Conservation (phyloP, 2,888 invertebrate species). For the Hypolimnas misippus region DNA sequence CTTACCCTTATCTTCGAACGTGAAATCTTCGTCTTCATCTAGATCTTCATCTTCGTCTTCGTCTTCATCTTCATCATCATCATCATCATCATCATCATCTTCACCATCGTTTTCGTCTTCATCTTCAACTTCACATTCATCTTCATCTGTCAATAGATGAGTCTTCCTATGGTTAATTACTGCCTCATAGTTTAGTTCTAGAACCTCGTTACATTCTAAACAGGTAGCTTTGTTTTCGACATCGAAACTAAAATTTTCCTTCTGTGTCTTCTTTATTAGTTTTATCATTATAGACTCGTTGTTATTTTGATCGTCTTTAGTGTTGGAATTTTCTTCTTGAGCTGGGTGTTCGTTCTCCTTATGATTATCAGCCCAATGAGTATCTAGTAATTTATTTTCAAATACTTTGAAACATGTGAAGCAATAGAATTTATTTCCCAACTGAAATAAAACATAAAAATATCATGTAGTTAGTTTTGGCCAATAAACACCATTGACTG, state of each 20-base stretch:
- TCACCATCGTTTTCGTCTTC: too few species aligned
- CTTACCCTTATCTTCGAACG: conserved; percentile 54
- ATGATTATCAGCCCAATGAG: conserved; percentile 9
- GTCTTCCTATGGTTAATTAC: conserved; percentile 41
- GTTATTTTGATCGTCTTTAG: conserved; percentile 23
- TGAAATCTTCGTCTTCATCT: too few species aligned
- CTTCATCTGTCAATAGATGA: conserved; percentile 30
- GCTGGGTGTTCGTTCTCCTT: neutral
- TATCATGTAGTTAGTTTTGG: too few species aligned
- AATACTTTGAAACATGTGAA: conserved; percentile 57
- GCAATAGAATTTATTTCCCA: conserved; percentile 55
- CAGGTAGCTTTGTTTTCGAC: conserved; percentile 50
- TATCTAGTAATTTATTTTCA: conserved; percentile 44
- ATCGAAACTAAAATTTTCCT: conserved; percentile 51
- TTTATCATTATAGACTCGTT: conserved; percentile 30
- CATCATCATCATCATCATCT: too few species aligned
- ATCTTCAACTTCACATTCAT: too few species aligned
- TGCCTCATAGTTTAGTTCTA: conserved; percentile 43
- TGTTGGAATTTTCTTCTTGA: neutral
- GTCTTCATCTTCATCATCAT: too few species aligned
- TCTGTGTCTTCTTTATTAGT: conserved; percentile 45
- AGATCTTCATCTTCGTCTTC: conserved; percentile 18
- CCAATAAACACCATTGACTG: too few species aligned
- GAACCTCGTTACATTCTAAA: conserved; percentile 49
- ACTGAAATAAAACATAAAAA: conserved; percentile 50